Conservation (phyloP, 1,140 invertebrate genomes). For the Phthorimaea operculella region DNA sequence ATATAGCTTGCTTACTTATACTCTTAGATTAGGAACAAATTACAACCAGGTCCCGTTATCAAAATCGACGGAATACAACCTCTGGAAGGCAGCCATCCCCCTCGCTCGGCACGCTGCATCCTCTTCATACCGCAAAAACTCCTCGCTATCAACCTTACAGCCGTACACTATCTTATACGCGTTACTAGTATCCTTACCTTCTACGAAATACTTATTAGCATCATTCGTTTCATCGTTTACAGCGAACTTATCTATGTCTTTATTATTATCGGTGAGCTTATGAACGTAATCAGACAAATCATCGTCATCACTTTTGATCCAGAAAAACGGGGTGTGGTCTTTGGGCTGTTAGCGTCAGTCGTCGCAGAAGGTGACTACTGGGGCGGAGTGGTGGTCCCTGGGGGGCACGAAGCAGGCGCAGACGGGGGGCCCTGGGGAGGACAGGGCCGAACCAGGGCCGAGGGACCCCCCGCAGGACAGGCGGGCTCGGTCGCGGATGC, state of each 20-base stretch:
- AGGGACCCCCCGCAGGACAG: slow-evolving; percentile 45
- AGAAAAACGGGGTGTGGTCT: slow-evolving; percentile 17
- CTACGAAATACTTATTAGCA: slow-evolving; percentile 10
- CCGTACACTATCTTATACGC: slow-evolving; percentile 19
- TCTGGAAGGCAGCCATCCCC: slow-evolving; percentile 37
- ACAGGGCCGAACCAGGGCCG: slow-evolving; percentile 42
- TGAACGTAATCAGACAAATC: neutral
- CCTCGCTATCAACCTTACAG: slow-evolving; percentile 13
- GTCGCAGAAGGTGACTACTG: slow-evolving; percentile 55
- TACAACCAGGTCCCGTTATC: slow-evolving; percentile 30
- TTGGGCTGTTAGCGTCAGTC: slow-evolving; percentile 51
- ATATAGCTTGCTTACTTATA: too few relatives aligned
- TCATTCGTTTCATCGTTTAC: neutral
- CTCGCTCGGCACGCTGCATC: slow-evolving; percentile 26
- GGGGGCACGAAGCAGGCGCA: slow-evolving; percentile 53
- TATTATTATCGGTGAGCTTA: neutral
- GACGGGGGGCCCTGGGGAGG: slow-evolving; percentile 44
- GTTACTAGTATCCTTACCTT: slow-evolving; percentile 16
- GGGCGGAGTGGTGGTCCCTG: slow-evolving; percentile 51
- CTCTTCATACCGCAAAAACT: slow-evolving; percentile 14
- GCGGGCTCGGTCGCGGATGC: slow-evolving; percentile 46
- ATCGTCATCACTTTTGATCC: slow-evolving; percentile 19
- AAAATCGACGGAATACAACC: slow-evolving; percentile 38
- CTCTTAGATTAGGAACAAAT: too few relatives aligned
- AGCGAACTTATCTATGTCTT: neutral